Base-by-base conservation (phyloP, 1,140 invertebrate species). In the Steinernema khuongi region DNA sequence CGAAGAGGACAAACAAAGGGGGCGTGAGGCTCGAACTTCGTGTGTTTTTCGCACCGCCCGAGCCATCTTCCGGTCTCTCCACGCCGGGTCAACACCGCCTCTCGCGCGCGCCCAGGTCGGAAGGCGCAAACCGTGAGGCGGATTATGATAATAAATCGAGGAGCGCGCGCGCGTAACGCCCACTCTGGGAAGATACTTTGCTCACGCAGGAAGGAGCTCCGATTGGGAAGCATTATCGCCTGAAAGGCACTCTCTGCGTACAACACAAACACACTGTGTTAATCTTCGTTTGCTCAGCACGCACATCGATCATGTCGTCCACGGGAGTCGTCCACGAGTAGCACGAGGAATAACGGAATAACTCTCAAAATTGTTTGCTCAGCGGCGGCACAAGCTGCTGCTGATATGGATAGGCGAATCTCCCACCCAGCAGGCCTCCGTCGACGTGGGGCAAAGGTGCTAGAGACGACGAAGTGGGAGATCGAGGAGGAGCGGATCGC, bases 221-320 rank as follows among this genome's bases (percentile, higher is more conserved):
- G 50, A 60, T 60, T 60, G 50, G 50, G 50, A 60, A 60, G 50
- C 26, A 60, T 60, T 60, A 60, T 60, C 50, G 50, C 11, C 14
- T 26, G 50, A 60, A 60, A n/a, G 50, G 50, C 7, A 60, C 50
- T 60, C 50, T 2, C 4, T 22, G 50, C 50, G 50, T 22, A 22
- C 50, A 60, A 60, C 50, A 60, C 50, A 60, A 60, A 60, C 50
- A 60, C 11, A 60, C 11, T n/a, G 50, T 60, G 50, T 60, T 60
- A 60, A 60, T 60, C 50, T 60, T 60, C 50, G 50, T 60, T 60
- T 60, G 50, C 22, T 60, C 26, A 60, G 50, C 22, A 60, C n/a
- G 50, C 50, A 22, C 50, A 60, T 60, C 50, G 50, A 60, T 60
- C 50, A 60, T 60, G 50, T 60, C 50, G 50, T 14, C 50, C 22